Evolutionary conservation across 2,888 invertebrate species (phyloP).

Genomic region (Ashinkailepas kermadecensis): DNA sequence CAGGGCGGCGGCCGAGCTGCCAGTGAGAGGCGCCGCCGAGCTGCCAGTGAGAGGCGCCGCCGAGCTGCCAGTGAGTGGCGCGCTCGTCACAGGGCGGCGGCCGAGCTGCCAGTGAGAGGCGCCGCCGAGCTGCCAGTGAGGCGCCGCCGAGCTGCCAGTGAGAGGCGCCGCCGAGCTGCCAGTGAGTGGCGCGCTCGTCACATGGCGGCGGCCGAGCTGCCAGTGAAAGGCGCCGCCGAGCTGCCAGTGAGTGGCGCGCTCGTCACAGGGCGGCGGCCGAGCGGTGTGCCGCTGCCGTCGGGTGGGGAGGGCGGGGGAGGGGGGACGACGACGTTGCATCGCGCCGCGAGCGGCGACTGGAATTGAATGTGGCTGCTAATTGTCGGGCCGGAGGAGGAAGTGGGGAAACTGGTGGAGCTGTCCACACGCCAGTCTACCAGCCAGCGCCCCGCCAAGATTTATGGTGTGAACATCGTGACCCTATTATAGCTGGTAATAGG

Average conservation of each 20-base stretch:
- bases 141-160: too few species aligned
- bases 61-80: too few species aligned
- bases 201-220: not conserved
- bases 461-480: not conserved
- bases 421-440: not conserved
- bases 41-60: too few species aligned
- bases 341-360: too few species aligned
- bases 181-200: too few species aligned
- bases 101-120: not conserved
- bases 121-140: too few species aligned
- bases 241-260: too few species aligned
- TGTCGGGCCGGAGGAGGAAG: not conserved
- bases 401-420: not conserved
- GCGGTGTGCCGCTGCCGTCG: not conserved
- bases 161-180: too few species aligned
- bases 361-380: not conserved
- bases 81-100: too few species aligned
- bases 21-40: too few species aligned
- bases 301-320: not conserved
- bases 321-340: too few species aligned
- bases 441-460: not conserved
- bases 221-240: not conserved
- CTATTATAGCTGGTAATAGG: not conserved
- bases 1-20: not conserved
- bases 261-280: too few species aligned